Percentiles rank a stretch among this genome's conserved stretches.
Conservation (phyloP, 1,140 invertebrate species). For the Acromyrmex heyeri region DNA sequence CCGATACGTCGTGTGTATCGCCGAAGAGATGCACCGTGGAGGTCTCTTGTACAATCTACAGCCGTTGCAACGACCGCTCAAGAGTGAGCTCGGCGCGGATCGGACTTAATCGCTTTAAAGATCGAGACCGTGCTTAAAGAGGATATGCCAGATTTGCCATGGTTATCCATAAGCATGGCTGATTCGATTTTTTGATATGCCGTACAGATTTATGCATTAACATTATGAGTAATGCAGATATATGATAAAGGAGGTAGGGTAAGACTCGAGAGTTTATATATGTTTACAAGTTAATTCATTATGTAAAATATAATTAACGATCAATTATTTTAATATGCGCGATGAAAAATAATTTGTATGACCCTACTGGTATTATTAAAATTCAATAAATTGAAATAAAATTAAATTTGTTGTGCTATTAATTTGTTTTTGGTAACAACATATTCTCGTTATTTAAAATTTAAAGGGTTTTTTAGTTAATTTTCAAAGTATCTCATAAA, state of each 20-base stretch:
- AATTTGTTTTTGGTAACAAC: neutral
- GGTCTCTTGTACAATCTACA: conserved; percentile 70
- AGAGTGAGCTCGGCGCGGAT: conserved; percentile 67
- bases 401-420: neutral
- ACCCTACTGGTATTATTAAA: neutral
- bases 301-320: neutral
- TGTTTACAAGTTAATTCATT: neutral
- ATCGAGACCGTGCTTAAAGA: conserved; percentile 72
- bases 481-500: neutral
- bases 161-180: conserved; percentile 27
- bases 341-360: conserved; percentile 4
- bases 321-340: neutral
- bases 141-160: conserved; percentile 68
- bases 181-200: conserved; percentile 37
- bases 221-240: conserved; percentile 27
- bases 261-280: conserved; percentile 1
- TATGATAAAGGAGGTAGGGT: neutral
- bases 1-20: conserved; percentile 40
- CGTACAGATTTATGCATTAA: conserved; percentile 47
- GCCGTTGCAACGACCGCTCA: conserved; percentile 70
- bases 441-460: neutral
- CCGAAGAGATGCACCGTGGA: conserved; percentile 64
- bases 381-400: neutral
- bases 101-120: conserved; percentile 72
- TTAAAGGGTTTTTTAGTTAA: neutral